Conservation (phyloP, 2,888 invertebrate species). For the Xestoiulus laeticollis region DNA sequence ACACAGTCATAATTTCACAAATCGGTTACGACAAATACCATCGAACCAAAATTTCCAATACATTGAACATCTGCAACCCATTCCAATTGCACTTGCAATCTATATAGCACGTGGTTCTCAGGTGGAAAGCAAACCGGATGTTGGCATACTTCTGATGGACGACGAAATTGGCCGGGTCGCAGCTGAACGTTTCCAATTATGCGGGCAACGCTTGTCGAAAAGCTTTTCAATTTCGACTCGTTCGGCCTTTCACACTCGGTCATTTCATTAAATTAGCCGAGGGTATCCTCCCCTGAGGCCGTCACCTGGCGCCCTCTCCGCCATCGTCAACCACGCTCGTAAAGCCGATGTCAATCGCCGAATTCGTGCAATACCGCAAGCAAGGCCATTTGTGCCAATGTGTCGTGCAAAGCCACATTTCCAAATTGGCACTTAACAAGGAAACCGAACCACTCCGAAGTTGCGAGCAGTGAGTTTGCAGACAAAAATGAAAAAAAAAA, state of each 20-base stretch:
- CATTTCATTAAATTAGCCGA: slow-evolving; percentile 10
- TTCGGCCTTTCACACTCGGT: not conserved
- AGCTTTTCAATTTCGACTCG: not conserved
- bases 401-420: not conserved
- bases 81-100: not conserved
- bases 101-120: not conserved
- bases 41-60: too few species aligned
- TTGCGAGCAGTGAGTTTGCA: not conserved
- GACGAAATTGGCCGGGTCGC: not conserved
- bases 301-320: not conserved
- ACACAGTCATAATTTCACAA: too few species aligned
- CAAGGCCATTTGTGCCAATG: not conserved
- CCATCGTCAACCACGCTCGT: not conserved
- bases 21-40: too few species aligned
- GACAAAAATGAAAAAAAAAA: not conserved
- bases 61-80: not conserved
- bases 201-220: not conserved
- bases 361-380: not conserved
- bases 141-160: not conserved
- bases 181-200: slow-evolving; percentile 38
- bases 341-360: not conserved
- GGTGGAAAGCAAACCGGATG: not conserved
- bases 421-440: slow-evolving; percentile 9
- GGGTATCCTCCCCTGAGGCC: not conserved
- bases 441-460: not conserved